These are phyloP conservation scores for Hermetia illucens DNA, from an alignment of 1,140 invertebrate genomes.

Conservation along the genomic window DNA sequence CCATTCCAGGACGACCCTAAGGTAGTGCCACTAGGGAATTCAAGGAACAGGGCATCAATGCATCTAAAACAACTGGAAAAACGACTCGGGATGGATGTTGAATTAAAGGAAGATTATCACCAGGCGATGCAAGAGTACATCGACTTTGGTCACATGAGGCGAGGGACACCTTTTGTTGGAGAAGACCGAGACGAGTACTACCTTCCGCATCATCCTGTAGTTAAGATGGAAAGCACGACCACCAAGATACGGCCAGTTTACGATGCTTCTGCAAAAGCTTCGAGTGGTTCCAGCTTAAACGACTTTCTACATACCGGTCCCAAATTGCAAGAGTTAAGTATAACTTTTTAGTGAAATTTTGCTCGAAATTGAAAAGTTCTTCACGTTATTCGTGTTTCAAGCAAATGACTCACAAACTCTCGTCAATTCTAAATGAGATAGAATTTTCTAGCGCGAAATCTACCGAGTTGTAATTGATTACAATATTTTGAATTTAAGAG, in stretches of 20 bases:
- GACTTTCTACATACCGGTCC: slow-evolving; percentile 19
- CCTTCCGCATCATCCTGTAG: slow-evolving; percentile 16
- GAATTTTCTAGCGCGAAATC: too few relatives aligned
- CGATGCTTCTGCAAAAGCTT: slow-evolving; percentile 14
- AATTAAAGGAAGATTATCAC: slow-evolving; percentile 15
- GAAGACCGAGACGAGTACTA: slow-evolving; percentile 9
- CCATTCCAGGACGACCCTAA: background rate
- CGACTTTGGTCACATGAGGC: slow-evolving; percentile 22
- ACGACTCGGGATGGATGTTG: slow-evolving; percentile 6
- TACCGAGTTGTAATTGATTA: too few relatives aligned
- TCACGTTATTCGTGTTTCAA: too few relatives aligned
- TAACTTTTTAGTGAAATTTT: too few relatives aligned
- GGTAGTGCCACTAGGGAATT: background rate
- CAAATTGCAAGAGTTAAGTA: slow-evolving; percentile 22
- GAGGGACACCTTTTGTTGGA: background rate
- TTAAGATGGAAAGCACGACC: slow-evolving; percentile 11
- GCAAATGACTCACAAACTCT: too few relatives aligned
- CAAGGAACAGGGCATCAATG: background rate
- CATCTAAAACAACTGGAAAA: background rate
- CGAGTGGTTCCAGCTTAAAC: slow-evolving; percentile 14
- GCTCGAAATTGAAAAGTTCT: too few relatives aligned
- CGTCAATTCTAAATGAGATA: too few relatives aligned
- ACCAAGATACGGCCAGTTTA: slow-evolving; percentile 20
- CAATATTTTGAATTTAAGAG: too few relatives aligned
- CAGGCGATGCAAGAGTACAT: slow-evolving; percentile 27